Conservation (phyloP, 2,113 vertebrate genomes). For the Semicossyphus pulcher region DNA sequence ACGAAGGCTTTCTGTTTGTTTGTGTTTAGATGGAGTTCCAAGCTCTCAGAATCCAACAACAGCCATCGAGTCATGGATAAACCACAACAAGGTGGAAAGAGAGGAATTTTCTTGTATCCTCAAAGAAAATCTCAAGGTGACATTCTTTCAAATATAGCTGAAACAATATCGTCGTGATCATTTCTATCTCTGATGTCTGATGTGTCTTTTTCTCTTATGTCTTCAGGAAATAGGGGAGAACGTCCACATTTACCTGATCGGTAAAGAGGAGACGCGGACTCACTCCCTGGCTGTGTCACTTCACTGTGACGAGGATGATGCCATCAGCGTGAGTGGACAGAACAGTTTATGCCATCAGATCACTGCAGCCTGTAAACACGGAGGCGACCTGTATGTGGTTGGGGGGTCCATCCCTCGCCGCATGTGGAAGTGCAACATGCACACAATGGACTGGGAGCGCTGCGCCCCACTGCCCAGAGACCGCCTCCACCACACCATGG, state of each 20-base stretch:
- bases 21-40: constrained; percentile 91
- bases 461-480: constrained; percentile 96
- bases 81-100: constrained; percentile 96
- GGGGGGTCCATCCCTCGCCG: constrained; percentile 97
- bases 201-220: not conserved
- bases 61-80: constrained; percentile 96
- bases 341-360: constrained; percentile 99
- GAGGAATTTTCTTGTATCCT: constrained; percentile 91
- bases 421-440: constrained; percentile 99
- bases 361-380: constrained; percentile 97
- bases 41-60: constrained; percentile 93
- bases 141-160: not conserved
- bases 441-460: constrained; percentile 98
- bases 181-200: not conserved
- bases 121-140: constrained; percentile 93
- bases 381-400: constrained; percentile 94
- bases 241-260: constrained; percentile 98
- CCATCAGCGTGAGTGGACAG: constrained; percentile 95
- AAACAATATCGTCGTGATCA: no score
- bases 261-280: constrained; percentile 95
- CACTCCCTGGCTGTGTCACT: constrained; percentile 95
- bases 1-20: not conserved
- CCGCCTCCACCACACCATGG: constrained; percentile 96
- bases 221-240: constrained; percentile 97
- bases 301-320: constrained; percentile 94